Evolutionary conservation across 2,797 vertebrate species (phyloP).

Genomic region (Bradypus variegatus): DNA sequence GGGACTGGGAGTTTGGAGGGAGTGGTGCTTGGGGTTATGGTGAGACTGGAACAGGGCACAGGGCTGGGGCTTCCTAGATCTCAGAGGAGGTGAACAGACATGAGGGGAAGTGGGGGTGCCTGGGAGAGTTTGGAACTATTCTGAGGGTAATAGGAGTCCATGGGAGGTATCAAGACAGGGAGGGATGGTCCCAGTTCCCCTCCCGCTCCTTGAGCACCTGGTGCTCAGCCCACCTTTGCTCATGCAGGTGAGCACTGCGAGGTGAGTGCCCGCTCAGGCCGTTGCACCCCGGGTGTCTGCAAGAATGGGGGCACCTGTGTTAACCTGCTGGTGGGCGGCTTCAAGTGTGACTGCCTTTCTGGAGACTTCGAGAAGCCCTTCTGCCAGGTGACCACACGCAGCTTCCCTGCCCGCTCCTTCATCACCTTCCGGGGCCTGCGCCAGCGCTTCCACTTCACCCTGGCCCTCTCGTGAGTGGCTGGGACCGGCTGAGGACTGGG

Average conservation of each 20-base stretch:
- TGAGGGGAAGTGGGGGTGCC: too few relatives aligned
- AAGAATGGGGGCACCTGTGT: slow-evolving; percentile 89
- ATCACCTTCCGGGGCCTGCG: slow-evolving; percentile 92
- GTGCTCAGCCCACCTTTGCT: background rate
- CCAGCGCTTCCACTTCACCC: slow-evolving; percentile 96
- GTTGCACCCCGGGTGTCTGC: slow-evolving; percentile 85
- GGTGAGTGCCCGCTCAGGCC: slow-evolving; percentile 85
- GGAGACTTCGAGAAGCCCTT: slow-evolving; percentile 91
- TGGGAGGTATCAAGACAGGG: rapidly evolving
- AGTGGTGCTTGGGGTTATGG: too few relatives aligned
- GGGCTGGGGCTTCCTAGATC: too few relatives aligned
- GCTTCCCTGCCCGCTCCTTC: slow-evolving; percentile 89
- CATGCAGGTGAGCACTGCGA: slow-evolving; percentile 83
- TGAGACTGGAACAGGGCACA: background rate
- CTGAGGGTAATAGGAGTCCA: background rate
- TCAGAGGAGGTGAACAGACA: background rate
- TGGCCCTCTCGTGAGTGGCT: slow-evolving; percentile 87
- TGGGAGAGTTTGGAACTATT: background rate
- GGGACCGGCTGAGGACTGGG: background rate
- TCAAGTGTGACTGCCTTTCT: slow-evolving; percentile 87
- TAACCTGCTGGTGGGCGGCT: slow-evolving; percentile 92
- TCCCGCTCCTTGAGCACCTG: background rate
- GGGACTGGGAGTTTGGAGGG: background rate
- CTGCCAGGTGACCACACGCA: slow-evolving; percentile 90
- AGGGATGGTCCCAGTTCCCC: background rate